Conservation (phyloP, 2,888 invertebrate genomes). For the Brachycybe producta region DNA sequence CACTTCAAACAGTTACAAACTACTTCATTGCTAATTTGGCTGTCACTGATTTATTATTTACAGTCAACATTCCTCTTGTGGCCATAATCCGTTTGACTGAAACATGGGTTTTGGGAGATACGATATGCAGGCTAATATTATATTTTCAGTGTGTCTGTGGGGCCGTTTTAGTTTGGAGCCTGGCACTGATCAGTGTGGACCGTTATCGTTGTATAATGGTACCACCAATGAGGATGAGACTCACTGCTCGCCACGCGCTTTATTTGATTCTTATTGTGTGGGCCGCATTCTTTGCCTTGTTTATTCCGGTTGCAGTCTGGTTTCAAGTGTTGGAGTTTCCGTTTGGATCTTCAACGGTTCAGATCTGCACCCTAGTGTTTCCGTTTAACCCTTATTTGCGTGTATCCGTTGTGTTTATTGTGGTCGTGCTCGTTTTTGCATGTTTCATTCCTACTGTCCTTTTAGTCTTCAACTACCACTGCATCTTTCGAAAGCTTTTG, state of each 20-base stretch:
- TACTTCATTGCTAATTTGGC: conserved; percentile 14
- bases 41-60: conserved; percentile 6
- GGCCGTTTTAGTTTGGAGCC: conserved; percentile 10
- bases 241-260: neutral
- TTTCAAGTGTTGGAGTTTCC: too few relatives aligned
- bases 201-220: conserved; percentile 15
- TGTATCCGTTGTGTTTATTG: conserved; percentile 5
- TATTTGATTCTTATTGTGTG: conserved; percentile 3
- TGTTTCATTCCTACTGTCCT: conserved; percentile 6
- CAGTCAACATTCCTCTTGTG: conserved; percentile 9
- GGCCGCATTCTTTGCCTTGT: conserved; percentile 2
- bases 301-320: conserved; percentile 10
- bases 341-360: neutral
- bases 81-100: conserved; percentile 1
- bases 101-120: conserved; percentile 7
- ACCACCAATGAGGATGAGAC: neutral
- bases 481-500: conserved; percentile 11
- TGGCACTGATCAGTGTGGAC: conserved; percentile 12
- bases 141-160: conserved; percentile 10
- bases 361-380: conserved; percentile 11
- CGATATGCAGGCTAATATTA: neutral
- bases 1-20: conserved; percentile 7
- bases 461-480: conserved; percentile 11
- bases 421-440: neutral
- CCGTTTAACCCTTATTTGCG: neutral